Evolutionary conservation across 2,888 invertebrate genomes (phyloP).

Genomic region (Orthonychiurus folsomi): DNA sequence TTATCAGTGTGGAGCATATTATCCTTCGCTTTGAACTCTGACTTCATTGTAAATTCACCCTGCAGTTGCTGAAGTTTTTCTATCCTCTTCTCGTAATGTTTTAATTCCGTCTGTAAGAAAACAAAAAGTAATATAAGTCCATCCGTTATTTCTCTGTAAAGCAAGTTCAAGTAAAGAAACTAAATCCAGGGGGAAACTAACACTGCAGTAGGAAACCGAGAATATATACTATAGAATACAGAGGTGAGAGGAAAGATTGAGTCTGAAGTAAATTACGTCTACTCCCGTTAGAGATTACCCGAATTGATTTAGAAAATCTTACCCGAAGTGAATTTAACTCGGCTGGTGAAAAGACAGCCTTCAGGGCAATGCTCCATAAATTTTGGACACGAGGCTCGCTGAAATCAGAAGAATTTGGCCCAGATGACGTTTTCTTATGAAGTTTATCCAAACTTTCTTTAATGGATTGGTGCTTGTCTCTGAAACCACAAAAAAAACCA

Average conservation of each 20-base stretch:
- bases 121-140: too few relatives aligned
- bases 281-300: too few relatives aligned
- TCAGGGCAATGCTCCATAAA: constrained; percentile 72
- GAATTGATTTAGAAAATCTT: too few relatives aligned
- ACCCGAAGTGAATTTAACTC: constrained; percentile 77
- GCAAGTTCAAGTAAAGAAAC: too few relatives aligned
- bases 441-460: constrained; percentile 70
- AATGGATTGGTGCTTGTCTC: constrained; percentile 65
- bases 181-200: too few relatives aligned
- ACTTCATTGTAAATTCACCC: constrained; percentile 55
- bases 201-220: too few relatives aligned
- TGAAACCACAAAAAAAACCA: constrained; percentile 34
- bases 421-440: constrained; percentile 63
- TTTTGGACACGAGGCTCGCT: constrained; percentile 83
- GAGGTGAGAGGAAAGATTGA: constrained; percentile 6
- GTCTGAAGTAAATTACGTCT: constrained; percentile 4
- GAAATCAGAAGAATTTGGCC: constrained; percentile 74
- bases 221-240: too few relatives aligned
- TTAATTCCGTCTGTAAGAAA: constrained; percentile 60
- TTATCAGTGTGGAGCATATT: constrained; percentile 37
- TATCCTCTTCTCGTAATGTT: constrained; percentile 77
- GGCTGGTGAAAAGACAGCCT: constrained; percentile 67
- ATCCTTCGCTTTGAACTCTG: constrained; percentile 32
- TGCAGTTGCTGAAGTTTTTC: constrained; percentile 73
- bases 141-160: too few relatives aligned